Base-by-base conservation (phyloP, 2,797 vertebrate genomes). In the Antennarius maculatus region DNA sequence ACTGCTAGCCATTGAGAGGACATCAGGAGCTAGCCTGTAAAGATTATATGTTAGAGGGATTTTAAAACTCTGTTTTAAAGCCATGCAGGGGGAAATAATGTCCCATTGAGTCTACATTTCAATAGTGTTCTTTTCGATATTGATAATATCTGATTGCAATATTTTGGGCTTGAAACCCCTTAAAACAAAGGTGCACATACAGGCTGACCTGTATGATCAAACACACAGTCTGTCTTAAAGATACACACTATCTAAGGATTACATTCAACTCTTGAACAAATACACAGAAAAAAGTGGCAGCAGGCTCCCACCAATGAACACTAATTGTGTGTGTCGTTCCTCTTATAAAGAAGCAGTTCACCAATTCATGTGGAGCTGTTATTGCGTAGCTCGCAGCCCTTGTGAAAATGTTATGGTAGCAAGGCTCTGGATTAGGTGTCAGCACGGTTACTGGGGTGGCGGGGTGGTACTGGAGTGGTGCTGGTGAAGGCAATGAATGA, bases 341-440 rank as follows among this genome's bases (percentile, higher is more conserved):
- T 82, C 77, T 90, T 86, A 90, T 91, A 90, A 89, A 89, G 88
- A 67, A 81, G 83, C 84, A 79, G 85, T 91, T 89, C 85, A 90
- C 86, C 84, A 72, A 84, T 90, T 89, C 82, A 81, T 84, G 76
- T 84, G 67, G 84, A 83, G 83, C 80, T 91, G 88, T 86, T 91
- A 86, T 88, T 86, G 75, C 58, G 75, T 57, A 45, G 86, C 78
- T 76, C 75, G 80, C 61, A 82, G 85, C 85, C 86, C 87, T 86
- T 91, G 83, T 87, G 87, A 92, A 92, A 93, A 92, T 92, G 90
- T 93, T 91, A 89, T 91, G 89, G 79, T 89, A 91, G 89, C 66
- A 56, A 63, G 74, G 74, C 61, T 79, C 75, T 69, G 86, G 89
- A 90, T 93, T 89, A 86, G 88, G 86, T 91, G 89, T 92, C 86